A percentile compares a stretch with the other conserved stretches of the same genome.
These are phyloP conservation scores for Eupithecia vulgata DNA, from an alignment of 2,888 invertebrate genomes.

Conservation along the genomic window DNA sequence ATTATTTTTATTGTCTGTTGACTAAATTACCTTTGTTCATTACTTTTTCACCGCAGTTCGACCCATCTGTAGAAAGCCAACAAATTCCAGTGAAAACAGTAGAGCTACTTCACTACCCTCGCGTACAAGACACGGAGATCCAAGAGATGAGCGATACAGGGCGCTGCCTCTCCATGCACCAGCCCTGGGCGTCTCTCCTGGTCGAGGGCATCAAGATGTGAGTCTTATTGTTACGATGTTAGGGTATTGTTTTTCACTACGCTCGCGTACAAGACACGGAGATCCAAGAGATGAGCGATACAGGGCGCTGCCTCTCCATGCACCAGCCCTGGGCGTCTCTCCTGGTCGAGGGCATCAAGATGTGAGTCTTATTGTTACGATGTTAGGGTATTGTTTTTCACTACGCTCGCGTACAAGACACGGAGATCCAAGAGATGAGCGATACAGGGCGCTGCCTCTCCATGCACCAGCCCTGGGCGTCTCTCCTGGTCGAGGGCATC, in stretches of 20 bases:
- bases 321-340: constrained; percentile 98
- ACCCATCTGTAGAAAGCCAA: constrained; percentile 55
- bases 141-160: constrained; percentile 90
- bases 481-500: constrained; percentile 84
- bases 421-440: constrained; percentile 60
- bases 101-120: constrained; percentile 46
- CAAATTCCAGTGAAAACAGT: constrained; percentile 39
- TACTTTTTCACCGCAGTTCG: constrained; percentile 55
- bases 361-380: constrained; percentile 77
- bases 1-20: too few species aligned
- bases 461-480: constrained; percentile 98
- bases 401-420: too few species aligned
- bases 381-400: too few species aligned
- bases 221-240: constrained; percentile 47
- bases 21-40: too few species aligned
- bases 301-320: constrained; percentile 95
- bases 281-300: constrained; percentile 66
- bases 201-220: constrained; percentile 96
- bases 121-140: not conserved
- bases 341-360: constrained; percentile 85
- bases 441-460: constrained; percentile 92
- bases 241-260: too few species aligned
- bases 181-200: constrained; percentile 97
- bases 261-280: too few species aligned
- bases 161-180: constrained; percentile 96